These are phyloP conservation scores for Plebejus argus DNA, from an alignment of 2,888 invertebrate genomes.

Conservation along the genomic window DNA sequence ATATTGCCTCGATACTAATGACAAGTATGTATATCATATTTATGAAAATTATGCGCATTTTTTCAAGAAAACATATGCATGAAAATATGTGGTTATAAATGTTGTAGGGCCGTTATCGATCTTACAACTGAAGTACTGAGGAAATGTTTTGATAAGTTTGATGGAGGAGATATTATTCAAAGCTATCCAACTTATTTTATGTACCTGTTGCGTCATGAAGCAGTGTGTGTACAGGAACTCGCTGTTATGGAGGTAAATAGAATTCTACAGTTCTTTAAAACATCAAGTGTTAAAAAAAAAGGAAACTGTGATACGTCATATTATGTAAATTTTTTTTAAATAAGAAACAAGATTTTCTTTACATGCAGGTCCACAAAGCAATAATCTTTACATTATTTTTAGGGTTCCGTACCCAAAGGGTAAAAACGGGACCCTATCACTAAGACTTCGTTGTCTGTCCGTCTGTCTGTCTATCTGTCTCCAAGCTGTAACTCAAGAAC, in stretches of 20 bases:
- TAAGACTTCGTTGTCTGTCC: too few relatives aligned
- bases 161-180: constrained; percentile 80
- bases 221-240: constrained; percentile 81
- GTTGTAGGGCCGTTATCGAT: constrained; percentile 79
- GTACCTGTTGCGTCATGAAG: constrained; percentile 83
- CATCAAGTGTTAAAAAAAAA: not conserved
- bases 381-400: too few relatives aligned
- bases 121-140: constrained; percentile 84
- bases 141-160: constrained; percentile 83
- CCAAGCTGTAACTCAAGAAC: too few relatives aligned
- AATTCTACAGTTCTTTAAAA: not conserved
- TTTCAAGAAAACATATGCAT: not conserved
- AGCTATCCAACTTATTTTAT: constrained; percentile 82
- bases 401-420: too few relatives aligned
- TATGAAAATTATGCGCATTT: constrained; percentile 24
- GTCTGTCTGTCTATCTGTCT: too few relatives aligned
- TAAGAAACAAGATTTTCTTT: too few relatives aligned
- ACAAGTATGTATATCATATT: constrained; percentile 57
- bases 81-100: not conserved
- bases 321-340: too few relatives aligned
- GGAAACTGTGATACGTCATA: too few relatives aligned
- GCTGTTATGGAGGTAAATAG: constrained; percentile 80
- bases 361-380: too few relatives aligned
- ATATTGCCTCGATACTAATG: constrained; percentile 81
- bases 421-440: too few relatives aligned